A percentile compares a stretch with the other conserved stretches of the same genome.
These are phyloP conservation scores for Heterodera carotae DNA, from an alignment of 1,140 invertebrate genomes.

Conservation along the genomic window DNA sequence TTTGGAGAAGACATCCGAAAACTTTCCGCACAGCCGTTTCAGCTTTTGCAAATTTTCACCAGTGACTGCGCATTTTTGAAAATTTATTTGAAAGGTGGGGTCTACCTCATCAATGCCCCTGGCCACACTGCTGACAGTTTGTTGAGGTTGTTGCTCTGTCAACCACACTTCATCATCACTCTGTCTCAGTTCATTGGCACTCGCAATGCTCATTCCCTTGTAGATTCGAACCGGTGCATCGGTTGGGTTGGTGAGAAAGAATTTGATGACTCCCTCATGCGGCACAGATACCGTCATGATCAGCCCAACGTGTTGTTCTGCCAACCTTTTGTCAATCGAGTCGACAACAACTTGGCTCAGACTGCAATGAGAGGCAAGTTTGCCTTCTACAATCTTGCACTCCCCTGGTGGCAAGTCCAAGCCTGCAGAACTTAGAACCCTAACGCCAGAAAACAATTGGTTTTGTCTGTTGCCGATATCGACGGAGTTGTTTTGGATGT, in stretches of 20 bases:
- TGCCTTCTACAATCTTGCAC: neutral
- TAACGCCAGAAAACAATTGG: neutral
- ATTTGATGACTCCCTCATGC: neutral
- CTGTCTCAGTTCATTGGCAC: neutral
- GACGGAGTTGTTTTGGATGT: neutral
- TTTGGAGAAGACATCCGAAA: constrained; percentile 9
- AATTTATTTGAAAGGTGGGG: neutral
- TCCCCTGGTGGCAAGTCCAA: neutral
- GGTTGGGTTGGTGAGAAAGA: neutral
- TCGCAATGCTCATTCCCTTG: neutral
- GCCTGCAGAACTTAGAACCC: neutral
- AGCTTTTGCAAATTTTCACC: neutral
- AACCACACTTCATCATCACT: neutral
- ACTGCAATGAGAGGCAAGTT: neutral
- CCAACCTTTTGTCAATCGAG: neutral
- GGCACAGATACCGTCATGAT: neutral
- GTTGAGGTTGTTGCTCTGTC: neutral
- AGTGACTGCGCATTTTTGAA: neutral
- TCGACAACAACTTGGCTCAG: neutral
- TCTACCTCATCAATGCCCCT: neutral
- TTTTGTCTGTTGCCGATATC: neutral
- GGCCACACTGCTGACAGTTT: neutral
- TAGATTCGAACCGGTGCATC: neutral
- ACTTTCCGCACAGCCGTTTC: neutral
- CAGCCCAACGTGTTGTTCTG: neutral